Conservation (phyloP, 1,140 invertebrate species). For the Galleria mellonella region DNA sequence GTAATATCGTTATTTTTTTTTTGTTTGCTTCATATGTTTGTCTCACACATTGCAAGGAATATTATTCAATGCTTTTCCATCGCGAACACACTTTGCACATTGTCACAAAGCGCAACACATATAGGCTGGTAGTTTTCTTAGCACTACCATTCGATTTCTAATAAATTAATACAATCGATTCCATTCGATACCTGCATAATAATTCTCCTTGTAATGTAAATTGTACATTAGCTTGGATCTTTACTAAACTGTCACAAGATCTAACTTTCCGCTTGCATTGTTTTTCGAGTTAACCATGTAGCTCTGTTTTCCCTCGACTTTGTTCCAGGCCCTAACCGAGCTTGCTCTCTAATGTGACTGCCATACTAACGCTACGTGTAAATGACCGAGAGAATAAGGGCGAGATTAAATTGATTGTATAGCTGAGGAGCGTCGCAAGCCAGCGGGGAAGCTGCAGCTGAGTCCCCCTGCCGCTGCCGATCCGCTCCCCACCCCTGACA, state of each 20-base stretch:
- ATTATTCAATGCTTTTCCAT: slow-evolving; percentile 38
- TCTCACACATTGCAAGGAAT: slow-evolving; percentile 55
- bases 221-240: slow-evolving; percentile 25
- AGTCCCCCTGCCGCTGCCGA: slow-evolving; percentile 37
- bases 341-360: slow-evolving; percentile 75
- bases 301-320: slow-evolving; percentile 71
- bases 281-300: slow-evolving; percentile 56
- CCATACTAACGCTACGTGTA: slow-evolving; percentile 70
- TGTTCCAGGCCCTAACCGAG: slow-evolving; percentile 76
- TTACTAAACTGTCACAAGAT: slow-evolving; percentile 38
- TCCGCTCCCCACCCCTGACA: slow-evolving; percentile 65
- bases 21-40: slow-evolving; percentile 48
- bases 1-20: slow-evolving; percentile 21
- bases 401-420: slow-evolving; percentile 68
- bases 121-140: no score
- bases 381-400: slow-evolving; percentile 66
- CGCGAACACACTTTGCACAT: slow-evolving; percentile 12
- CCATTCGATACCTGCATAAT: slow-evolving; percentile 8
- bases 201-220: slow-evolving; percentile 56
- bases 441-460: slow-evolving; percentile 55
- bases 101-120: not conserved
- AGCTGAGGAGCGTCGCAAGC: slow-evolving; percentile 67
- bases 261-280: slow-evolving; percentile 64
- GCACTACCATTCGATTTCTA: no score
- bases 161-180: no score